These are phyloP conservation scores for Gambusia affinis DNA, from an alignment of 2,113 vertebrate species.

Conservation along the genomic window DNA sequence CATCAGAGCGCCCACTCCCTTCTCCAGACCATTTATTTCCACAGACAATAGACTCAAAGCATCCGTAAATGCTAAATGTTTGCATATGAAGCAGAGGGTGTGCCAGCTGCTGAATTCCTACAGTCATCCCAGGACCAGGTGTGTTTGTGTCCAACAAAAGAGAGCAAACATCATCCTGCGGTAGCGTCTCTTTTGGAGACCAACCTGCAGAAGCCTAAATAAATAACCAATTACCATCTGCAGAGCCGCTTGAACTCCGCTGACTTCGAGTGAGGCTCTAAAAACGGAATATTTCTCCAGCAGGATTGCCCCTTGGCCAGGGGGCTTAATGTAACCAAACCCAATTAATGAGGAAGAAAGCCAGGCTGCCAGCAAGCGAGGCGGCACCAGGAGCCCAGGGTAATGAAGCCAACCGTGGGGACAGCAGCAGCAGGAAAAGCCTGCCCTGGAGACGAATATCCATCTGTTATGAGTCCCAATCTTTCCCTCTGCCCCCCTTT, in stretches of 20 bases:
- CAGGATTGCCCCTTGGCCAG: slow-evolving; percentile 78
- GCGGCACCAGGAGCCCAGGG: slow-evolving; percentile 74
- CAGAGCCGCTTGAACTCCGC: slow-evolving; percentile 64
- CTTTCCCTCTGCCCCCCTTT: slow-evolving; percentile 22
- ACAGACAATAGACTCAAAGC: slow-evolving; percentile 28
- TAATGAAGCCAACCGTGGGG: slow-evolving; percentile 76
- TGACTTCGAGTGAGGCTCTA: slow-evolving; percentile 67
- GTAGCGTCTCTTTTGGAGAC: slow-evolving; percentile 49
- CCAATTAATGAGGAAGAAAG: slow-evolving; percentile 85
- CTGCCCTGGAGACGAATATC: slow-evolving; percentile 72
- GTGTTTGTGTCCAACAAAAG: slow-evolving; percentile 68
- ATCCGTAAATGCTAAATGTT: slow-evolving; percentile 26
- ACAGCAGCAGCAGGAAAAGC: slow-evolving; percentile 69
- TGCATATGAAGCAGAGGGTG: slow-evolving; percentile 38
- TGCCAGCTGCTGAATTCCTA: slow-evolving; percentile 30
- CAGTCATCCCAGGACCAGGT: slow-evolving; percentile 61
- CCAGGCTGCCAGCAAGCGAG: slow-evolving; percentile 70
- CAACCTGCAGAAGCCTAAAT: slow-evolving; percentile 79
- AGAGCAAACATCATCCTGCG: slow-evolving; percentile 62
- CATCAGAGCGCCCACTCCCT: slow-evolving; percentile 26
- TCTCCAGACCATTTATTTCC: slow-evolving; percentile 24
- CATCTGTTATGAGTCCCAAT: slow-evolving; percentile 59
- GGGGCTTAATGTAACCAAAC: slow-evolving; percentile 82
- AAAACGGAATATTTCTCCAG: slow-evolving; percentile 80
- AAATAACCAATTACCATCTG: slow-evolving; percentile 80